Conservation (phyloP, 1,140 invertebrate species). For the Saccostrea cuccullata region DNA sequence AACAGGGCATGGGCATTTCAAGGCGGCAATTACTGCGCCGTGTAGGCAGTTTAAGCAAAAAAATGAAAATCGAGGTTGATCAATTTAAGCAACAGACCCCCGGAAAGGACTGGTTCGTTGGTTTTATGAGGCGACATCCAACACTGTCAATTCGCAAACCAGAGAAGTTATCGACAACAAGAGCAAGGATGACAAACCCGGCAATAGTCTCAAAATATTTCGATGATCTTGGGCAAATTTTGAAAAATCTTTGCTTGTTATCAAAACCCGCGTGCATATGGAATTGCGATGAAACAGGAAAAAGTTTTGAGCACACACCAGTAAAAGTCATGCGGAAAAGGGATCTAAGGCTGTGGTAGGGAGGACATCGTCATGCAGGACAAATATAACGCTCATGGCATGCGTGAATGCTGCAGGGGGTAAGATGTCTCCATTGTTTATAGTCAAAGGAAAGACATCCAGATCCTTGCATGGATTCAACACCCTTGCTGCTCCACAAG, state of each 20-base stretch:
- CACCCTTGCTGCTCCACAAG: conserved; percentile 34
- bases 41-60: no score
- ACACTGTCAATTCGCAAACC: conserved; percentile 31
- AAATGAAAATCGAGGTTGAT: no score
- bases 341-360: conserved; percentile 6
- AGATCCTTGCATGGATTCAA: conserved; percentile 44
- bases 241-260: neutral
- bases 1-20: no score
- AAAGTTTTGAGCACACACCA: conserved; percentile 29
- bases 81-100: no score
- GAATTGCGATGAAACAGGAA: conserved; percentile 39
- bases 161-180: conserved; percentile 4
- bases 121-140: neutral
- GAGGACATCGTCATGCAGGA: neutral
- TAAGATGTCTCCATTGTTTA: conserved; percentile 46
- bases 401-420: conserved; percentile 46
- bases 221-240: neutral
- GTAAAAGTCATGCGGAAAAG: conserved; percentile 38
- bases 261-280: neutral
- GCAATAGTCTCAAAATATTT: conserved; percentile 37
- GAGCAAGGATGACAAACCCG: conserved; percentile 47
- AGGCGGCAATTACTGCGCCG: no score
- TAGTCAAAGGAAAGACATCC: conserved; percentile 47
- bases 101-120: no score
- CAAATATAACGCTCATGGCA: conserved; percentile 46